phyloP scores from a whole-genome alignment of 1,140 invertebrate species.

The Trichomalopsis sarcophagae region DNA sequence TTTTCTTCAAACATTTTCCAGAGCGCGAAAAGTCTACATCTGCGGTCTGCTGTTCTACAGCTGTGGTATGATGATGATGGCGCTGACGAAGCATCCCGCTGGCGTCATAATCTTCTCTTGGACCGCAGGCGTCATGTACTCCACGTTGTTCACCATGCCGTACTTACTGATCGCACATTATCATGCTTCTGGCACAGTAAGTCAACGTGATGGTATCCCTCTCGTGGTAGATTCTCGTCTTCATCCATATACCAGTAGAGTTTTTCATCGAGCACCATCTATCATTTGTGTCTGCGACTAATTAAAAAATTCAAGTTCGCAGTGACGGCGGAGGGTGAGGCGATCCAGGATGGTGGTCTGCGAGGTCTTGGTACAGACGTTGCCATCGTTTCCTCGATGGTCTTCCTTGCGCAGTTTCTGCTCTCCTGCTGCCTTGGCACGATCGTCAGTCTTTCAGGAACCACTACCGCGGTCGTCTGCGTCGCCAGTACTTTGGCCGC shows the following conservation, averaged over 20 bases:
- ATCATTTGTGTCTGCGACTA: background rate
- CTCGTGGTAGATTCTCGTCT: too few species aligned
- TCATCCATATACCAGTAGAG: too few species aligned
- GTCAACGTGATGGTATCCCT: background rate
- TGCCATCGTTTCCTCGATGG: constrained; percentile 95
- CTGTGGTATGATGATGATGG: constrained; percentile 92
- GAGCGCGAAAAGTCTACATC: constrained; percentile 91
- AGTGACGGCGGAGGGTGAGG: constrained; percentile 75
- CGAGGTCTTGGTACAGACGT: constrained; percentile 95
- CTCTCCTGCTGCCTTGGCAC: constrained; percentile 91
- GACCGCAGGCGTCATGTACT: constrained; percentile 97
- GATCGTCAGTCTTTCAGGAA: constrained; percentile 85
- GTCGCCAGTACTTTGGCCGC: constrained; percentile 88
- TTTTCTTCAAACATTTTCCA: constrained; percentile 67
- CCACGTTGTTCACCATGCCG: constrained; percentile 97
- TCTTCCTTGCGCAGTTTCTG: constrained; percentile 95
- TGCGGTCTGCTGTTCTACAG: constrained; percentile 93
- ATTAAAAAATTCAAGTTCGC: constrained; percentile 77
- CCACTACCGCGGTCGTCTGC: constrained; percentile 90
- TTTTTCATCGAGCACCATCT: too few species aligned
- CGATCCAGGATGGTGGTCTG: constrained; percentile 74
- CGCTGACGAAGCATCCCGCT: constrained; percentile 82
- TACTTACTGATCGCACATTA: constrained; percentile 95
- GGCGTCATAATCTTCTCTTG: constrained; percentile 93
- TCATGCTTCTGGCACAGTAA: constrained; percentile 80